phyloP scores from a whole-genome alignment of 2,888 invertebrate genomes.

The Pyrocoelia pectoralis region DNA sequence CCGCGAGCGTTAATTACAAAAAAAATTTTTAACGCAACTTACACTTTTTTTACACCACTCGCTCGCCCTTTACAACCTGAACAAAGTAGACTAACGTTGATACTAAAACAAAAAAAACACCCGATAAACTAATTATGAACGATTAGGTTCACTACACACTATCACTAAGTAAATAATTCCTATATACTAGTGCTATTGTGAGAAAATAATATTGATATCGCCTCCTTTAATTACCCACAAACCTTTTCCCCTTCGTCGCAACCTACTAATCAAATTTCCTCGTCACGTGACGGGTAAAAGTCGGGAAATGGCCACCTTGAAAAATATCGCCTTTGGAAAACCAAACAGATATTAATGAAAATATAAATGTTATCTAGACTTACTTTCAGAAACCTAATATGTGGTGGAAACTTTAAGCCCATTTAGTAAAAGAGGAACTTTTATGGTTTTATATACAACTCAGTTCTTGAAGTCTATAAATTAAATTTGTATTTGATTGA shows the following conservation, averaged over 20 bases:
- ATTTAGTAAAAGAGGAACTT: constrained; percentile 27
- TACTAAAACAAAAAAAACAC: constrained; percentile 10
- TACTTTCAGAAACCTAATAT: constrained; percentile 31
- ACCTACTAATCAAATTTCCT: too few species aligned
- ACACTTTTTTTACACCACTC: not conserved
- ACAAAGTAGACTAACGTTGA: not conserved
- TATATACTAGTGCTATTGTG: constrained; percentile 11
- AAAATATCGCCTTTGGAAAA: not conserved
- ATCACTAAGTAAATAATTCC: constrained; percentile 30
- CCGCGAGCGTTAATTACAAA: not conserved
- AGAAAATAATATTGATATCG: constrained; percentile 27
- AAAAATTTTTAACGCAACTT: too few species aligned
- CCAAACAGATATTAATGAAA: not conserved
- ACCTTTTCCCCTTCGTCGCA: not conserved
- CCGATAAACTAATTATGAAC: constrained; percentile 13
- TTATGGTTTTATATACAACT: constrained; percentile 19
- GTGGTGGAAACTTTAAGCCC: constrained; percentile 22
- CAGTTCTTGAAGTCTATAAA: constrained; percentile 11
- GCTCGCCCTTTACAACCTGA: too few species aligned
- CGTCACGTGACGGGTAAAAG: too few species aligned
- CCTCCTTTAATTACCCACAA: constrained; percentile 5
- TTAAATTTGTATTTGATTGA: constrained; percentile 21
- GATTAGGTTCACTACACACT: constrained; percentile 13
- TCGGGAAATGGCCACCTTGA: too few species aligned
- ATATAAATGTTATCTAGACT: constrained; percentile 15